Base-by-base conservation (phyloP, 1,140 invertebrate species). In the Parasteatoda tepidariorum region DNA sequence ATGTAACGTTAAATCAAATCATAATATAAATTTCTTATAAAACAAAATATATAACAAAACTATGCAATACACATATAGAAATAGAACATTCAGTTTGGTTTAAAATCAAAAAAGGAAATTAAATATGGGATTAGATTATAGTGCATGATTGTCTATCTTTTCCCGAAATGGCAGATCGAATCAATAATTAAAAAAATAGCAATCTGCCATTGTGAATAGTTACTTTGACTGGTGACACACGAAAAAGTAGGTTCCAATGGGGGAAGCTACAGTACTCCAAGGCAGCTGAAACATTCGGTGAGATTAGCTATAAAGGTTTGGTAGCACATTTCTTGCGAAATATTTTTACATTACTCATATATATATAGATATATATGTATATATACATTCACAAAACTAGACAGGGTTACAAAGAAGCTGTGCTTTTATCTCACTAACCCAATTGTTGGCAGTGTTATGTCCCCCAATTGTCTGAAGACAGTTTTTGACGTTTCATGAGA, bases 361-460 rank as follows among this genome's bases (percentile, higher is more conserved):
- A 48, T 48, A 4, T 48, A 4, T 48, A 48, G 9, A 48, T 48
- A 13, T 48, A 18, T 48, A 9, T 26, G n/a, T 38, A 54, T 79
- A 79, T 82, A 61, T 71, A 82, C 78, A 82, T 31, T 70, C 78
- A 61, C 28, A 81, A 41, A 81, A 61, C 54, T 70, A 81, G 24
- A 61, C 59, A 75, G 26, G 22, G 38, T 48, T 48, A 48, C 38
- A 48, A 48, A n/a, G n/a, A n/a, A 34, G 26, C 33, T 15, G 24
- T 34, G 64, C 64, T 67, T 24, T 64, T 13, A 18, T 28, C 33
- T 41, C 24, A 13, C 31, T 13, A 18, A 48, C 38, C 38, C 9
- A 18, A 48, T 13, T 9, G 18, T 4, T 13, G 31, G 13, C 28
- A 34, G 33, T 62, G 55, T 67, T 82, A 82, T 82, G 78, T 82